Base-by-base conservation (phyloP, 1,140 invertebrate species). In the Temnothorax nylanderi region DNA sequence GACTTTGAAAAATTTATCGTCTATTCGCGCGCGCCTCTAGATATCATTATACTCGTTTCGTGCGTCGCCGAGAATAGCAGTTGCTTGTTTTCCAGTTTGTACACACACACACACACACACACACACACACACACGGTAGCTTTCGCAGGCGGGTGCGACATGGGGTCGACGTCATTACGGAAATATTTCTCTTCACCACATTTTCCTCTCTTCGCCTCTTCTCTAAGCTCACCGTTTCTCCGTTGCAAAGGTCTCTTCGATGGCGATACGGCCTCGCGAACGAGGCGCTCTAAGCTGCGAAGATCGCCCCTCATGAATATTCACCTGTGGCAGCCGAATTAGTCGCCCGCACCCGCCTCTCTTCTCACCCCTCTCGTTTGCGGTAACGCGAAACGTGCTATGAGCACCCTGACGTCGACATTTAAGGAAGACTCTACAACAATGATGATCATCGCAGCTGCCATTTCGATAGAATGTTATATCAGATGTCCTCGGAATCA, bases 241-340 rank as follows among this genome's bases (percentile, higher is more conserved):
- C 32, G 3, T 69, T 32, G 47, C 18, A 16, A 51, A 44, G 21
- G 51, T 72, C 78, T 69, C 21, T 49, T 26, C 32, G n/a, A 64
- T 56, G 69, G 49, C 78, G 82, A 87, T 86, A 87, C 87, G 90
- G 88, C 85, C 86, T 47, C 85, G 88, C 87, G 86, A 84, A 88
- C 87, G 72, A 11, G 75, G 84, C 54, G 85, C 86, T 92, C 90
- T 89, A 92, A 91, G 89, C 88, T 84, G 82, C 86, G 51, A 76
- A 85, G 91, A 91, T 91, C 88, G 84, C 21, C 34, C 67, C 90
- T 93, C 89, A 92, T 93, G 92, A 93, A 93, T 93, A 93, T 93
- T 93, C 92, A 93, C 88, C 84, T 75, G 72, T 89, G 86, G 58
- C 49, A 54, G 56, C 76, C 69, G 82, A 90, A 75, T 82, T 88